phyloP scores from a whole-genome alignment of 2,888 invertebrate species.

The Eristalis tenax region DNA sequence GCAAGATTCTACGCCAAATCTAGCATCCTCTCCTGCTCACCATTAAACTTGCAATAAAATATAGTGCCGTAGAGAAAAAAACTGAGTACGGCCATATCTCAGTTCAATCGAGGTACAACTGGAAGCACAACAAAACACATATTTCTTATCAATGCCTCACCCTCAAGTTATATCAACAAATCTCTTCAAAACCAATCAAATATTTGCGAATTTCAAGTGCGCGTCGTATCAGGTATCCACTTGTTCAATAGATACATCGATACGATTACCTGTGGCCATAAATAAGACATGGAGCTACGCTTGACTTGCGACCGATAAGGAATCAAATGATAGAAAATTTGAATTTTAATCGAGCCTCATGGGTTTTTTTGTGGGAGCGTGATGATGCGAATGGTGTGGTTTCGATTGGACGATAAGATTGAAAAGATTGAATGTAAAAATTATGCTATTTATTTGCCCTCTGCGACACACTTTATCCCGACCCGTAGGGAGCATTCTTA shows the following conservation, averaged over 20 bases:
- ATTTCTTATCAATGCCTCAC: background rate
- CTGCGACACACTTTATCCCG: background rate
- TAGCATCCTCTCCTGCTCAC: no score
- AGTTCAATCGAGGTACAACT: background rate
- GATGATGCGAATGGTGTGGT: background rate
- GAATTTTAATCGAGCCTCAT: background rate
- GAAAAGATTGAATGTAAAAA: background rate
- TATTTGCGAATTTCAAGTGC: constrained; percentile 6
- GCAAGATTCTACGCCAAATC: no score
- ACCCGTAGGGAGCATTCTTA: constrained; percentile 75
- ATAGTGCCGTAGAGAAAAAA: background rate
- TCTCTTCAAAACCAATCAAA: background rate
- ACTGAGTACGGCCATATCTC: background rate
- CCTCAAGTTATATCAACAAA: background rate
- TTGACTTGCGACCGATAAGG: background rate
- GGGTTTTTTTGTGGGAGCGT: background rate
- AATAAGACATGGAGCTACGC: background rate
- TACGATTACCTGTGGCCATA: background rate
- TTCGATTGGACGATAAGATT: background rate
- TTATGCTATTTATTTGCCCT: background rate
- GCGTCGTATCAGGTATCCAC: background rate
- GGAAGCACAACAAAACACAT: background rate
- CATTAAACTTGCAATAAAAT: background rate
- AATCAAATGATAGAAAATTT: background rate
- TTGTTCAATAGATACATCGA: background rate